Conservation (phyloP, 2,113 vertebrate genomes). For the Oryzias woworae region DNA sequence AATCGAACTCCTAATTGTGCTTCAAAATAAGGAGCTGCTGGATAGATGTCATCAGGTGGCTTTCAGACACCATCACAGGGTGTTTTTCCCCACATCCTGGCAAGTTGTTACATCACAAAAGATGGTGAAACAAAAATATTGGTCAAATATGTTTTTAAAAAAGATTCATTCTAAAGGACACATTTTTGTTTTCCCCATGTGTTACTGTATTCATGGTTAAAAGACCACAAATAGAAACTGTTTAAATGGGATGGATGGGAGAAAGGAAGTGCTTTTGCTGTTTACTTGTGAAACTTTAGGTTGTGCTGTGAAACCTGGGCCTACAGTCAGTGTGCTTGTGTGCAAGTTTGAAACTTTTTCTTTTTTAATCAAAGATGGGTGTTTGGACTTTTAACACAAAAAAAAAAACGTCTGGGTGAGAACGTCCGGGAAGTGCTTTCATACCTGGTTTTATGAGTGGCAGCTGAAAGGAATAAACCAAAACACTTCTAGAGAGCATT, state of each 20-base stretch:
- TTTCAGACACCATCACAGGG: slow-evolving; percentile 27
- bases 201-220: background rate
- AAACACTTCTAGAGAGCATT: slow-evolving; percentile 30
- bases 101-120: background rate
- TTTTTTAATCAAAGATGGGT: too few species aligned
- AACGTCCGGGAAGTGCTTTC: background rate
- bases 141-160: background rate
- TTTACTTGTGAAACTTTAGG: too few species aligned
- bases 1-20: slow-evolving; percentile 38
- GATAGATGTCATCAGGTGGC: slow-evolving; percentile 38
- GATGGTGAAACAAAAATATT: too few species aligned
- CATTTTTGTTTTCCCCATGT: background rate
- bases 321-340: too few species aligned
- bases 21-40: slow-evolving; percentile 13
- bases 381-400: too few species aligned
- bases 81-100: slow-evolving; percentile 26
- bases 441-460: background rate
- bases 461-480: background rate
- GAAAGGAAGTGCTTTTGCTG: too few species aligned
- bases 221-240: too few species aligned
- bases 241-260: too few species aligned
- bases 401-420: background rate
- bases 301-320: too few species aligned
- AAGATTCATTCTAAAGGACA: background rate
- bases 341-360: too few species aligned